Evolutionary conservation across 2,888 invertebrate species (phyloP), one percentile per base, ranked within the genome.

Genomic region (Bombyx huttoni): DNA sequence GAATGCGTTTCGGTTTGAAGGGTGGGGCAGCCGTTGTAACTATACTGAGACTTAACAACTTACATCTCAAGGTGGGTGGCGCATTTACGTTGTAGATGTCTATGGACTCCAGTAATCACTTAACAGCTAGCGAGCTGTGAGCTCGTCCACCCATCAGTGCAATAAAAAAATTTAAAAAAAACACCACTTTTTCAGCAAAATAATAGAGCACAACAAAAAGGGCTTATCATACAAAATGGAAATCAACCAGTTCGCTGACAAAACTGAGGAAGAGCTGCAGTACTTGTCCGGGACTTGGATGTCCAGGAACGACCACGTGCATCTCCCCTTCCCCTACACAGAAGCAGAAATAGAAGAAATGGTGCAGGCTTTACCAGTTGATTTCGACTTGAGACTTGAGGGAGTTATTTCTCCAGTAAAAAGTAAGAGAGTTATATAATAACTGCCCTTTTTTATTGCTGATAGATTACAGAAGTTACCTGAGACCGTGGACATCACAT

Each of bases 161-260:
- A n/a, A n/a, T n/a, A 35, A 8, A 35, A 8, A 35, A 35, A 35
- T 7, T 9, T 35, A 8, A 9, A 8, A 35, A 35, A 40, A 40
- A 1, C 40, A 12, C 24, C 24, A 7, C 50, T 1, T 47, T 62
- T 57, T 12, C 59, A 78, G 78, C 34, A 58, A 58, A 10, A 56
- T 77, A 0, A 57, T 60, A 3, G 61, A 68, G 1, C 72, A 70
- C 53, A 79, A 79, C 54, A 56, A 59, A 40, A 67, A 75, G 51
- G 70, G 73, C 46, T 35, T 68, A 0, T 55, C 66, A 24, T 77
- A 67, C 60, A 75, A 61, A 49, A 33, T 79, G 48, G 62, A 63
- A 33, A 46, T 77, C 13, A 79, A 78, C 59, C 51, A 67, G 2
- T 78, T 75, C 55, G 65, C 78, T 0, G 78, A 79, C 52, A 53